Evolutionary conservation across 2,888 invertebrate genomes (phyloP), one percentile per base, ranked within the genome.

Genomic region (Drosophila greeni): DNA sequence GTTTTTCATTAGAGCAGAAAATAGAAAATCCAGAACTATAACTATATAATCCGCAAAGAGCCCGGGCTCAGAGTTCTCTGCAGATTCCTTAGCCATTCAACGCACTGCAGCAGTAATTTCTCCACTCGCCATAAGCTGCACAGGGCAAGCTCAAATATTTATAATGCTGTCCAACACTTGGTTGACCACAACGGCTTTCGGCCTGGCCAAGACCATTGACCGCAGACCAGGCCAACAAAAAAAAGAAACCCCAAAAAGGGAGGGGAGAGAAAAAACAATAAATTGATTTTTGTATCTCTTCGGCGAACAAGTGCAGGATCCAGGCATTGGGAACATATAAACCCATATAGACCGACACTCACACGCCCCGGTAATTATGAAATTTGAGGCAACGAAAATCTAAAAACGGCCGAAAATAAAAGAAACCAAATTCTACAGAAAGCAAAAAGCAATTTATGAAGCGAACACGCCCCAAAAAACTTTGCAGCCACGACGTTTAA

Each of bases 111-210:
- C 72, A 24, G 67, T 60, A 57, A 37, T 51, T 61, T 18, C 62
- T 61, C 42, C 23, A 29, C 33, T 51, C 16, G 55, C 57, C 65
- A 77, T 71, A 77, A 79, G 77, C 83, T 76, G 83, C 55, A 67
- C n/a, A 73, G 62, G 64, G 48, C 67, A 71, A 82, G 58, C 72
- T 83, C 53, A 83, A 81, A 81, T 79, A 83, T 81, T 83, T 83
- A 77, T 81, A 79, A 81, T 75, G 76, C 82, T 73, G 75, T 73
- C 84, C 78, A 74, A 78, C 82, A 78, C 78, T 83, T 74, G 78
- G 78, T 70, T 81, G 79, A 71, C 84, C 84, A 83, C 78, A 81
- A 54, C 53, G 60, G 51, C 43, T 56, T 36, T 29, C 53, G 18
- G 37, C 57, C 37, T 9, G 51, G 18, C 40, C 36, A 24, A 57